Evolutionary conservation across 2,888 invertebrate genomes (phyloP), one percentile per base, ranked within the genome.

Genomic region (Drosophila colorata): DNA sequence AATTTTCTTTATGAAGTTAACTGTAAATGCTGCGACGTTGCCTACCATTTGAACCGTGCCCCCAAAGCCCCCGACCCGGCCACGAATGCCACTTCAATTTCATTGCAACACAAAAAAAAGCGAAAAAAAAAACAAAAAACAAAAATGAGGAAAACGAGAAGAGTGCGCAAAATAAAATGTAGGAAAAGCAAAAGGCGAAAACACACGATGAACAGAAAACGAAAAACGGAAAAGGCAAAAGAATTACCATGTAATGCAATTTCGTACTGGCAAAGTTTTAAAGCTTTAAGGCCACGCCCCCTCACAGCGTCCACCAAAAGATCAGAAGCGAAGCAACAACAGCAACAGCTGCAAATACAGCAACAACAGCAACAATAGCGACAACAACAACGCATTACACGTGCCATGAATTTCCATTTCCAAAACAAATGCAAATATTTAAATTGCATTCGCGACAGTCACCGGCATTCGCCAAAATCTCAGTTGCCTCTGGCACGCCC

Each of bases 401-500:
- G 78, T 73, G 69, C 75, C 78, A 69, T 61, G 60, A 78, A 69
- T 76, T 74, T 78, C 61, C 76, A 78, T 78, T 75, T 69, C 41
- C 65, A 82, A 86, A 86, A 74, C 76, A 87, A 89, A 87, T 80
- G 88, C 88, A 89, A 87, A 87, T 87, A 87, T 87, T 89, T 87
- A 87, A 87, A 89, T 89, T 87, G 88, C 88, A 89, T 87, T 87
- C 86, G 84, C 87, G 72, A 81, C 84, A 78, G 78, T 77, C 81
- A 84, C 80, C 59, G 60, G 71, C 72, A 65, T 71, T 59, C 79
- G 61, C 56, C 70, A 47, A 67, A 76, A 76, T 58, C 65, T 71
- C 71, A 48, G 41, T 37, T 65, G 49, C 52, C 56, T 18, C 52
- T 35, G 44, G n/a, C 44, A 53, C 40, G 37, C 58, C 48, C n/a